Percentiles rank a stretch among this genome's conserved stretches.
Evolutionary conservation across 2,888 invertebrate genomes (phyloP).

Genomic region (Uropetala carovei): DNA sequence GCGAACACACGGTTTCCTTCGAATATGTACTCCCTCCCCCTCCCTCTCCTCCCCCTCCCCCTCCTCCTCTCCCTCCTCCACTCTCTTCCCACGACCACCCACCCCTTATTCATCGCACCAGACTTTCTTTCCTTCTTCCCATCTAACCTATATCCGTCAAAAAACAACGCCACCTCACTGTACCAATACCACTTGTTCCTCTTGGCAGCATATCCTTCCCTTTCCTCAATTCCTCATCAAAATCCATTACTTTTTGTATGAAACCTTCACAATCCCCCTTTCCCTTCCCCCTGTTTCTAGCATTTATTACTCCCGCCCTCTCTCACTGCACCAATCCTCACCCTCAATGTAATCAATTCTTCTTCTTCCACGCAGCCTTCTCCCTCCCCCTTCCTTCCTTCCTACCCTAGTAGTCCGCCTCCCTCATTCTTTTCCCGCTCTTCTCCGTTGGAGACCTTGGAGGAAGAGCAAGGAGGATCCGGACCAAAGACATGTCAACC

Average conservation of each 20-base stretch:
- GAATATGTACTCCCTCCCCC: background rate
- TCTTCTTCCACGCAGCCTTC: too few species aligned
- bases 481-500: constrained; percentile 38
- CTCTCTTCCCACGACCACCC: background rate
- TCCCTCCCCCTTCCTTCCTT: too few species aligned
- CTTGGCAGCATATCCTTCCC: too few species aligned
- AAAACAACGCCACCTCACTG: background rate
- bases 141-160: background rate
- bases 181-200: too few species aligned
- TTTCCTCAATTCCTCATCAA: too few species aligned
- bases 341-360: too few species aligned
- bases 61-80: background rate
- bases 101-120: background rate
- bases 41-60: background rate
- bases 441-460: background rate
- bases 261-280: too few species aligned
- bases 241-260: too few species aligned
- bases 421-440: background rate
- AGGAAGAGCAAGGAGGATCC: background rate
- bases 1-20: background rate
- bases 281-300: too few species aligned
- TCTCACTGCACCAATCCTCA: too few species aligned
- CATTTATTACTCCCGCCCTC: too few species aligned
- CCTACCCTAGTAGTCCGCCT: too few species aligned
- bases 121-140: background rate